Conservation (phyloP, 2,888 invertebrate genomes). For the Platycheirus rosarum region DNA sequence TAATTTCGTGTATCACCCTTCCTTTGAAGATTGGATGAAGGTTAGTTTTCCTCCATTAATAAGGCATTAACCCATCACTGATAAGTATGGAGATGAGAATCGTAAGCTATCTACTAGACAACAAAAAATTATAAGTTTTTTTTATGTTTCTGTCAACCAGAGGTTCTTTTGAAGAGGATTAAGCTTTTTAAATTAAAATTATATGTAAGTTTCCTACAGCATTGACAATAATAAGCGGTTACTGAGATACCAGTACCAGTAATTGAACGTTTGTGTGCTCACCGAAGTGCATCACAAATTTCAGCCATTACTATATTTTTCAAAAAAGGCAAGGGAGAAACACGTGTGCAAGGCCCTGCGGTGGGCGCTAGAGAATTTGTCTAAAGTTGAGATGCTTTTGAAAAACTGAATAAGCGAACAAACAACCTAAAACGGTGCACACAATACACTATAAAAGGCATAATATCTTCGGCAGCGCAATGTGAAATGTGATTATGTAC, state of each 20-base stretch:
- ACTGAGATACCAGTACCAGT: constrained; percentile 53
- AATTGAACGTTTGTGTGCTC: constrained; percentile 36
- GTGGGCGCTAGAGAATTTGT: constrained; percentile 51
- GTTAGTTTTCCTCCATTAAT: too few relatives aligned
- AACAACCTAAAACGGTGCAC: constrained; percentile 43
- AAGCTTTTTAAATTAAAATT: too few relatives aligned
- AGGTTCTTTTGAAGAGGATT: too few relatives aligned
- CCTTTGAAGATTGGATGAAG: too few relatives aligned
- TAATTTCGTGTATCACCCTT: too few relatives aligned
- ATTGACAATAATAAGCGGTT: constrained; percentile 46
- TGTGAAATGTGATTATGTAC: constrained; percentile 38
- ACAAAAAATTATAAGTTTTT: too few relatives aligned
- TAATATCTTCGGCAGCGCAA: constrained; percentile 21
- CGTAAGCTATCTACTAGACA: too few relatives aligned
- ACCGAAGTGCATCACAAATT: constrained; percentile 63
- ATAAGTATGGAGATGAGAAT: too few relatives aligned
- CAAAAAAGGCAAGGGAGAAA: constrained; percentile 19
- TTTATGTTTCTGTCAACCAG: too few relatives aligned
- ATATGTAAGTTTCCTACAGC: too few relatives aligned
- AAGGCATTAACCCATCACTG: too few relatives aligned
- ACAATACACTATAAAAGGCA: constrained; percentile 16
- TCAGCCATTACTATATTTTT: constrained; percentile 34
- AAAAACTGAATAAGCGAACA: constrained; percentile 53
- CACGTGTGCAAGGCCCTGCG: constrained; percentile 56
- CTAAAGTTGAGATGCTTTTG: constrained; percentile 55